Base-by-base conservation (phyloP, 2,113 vertebrate genomes). In the Merops nubicus region DNA sequence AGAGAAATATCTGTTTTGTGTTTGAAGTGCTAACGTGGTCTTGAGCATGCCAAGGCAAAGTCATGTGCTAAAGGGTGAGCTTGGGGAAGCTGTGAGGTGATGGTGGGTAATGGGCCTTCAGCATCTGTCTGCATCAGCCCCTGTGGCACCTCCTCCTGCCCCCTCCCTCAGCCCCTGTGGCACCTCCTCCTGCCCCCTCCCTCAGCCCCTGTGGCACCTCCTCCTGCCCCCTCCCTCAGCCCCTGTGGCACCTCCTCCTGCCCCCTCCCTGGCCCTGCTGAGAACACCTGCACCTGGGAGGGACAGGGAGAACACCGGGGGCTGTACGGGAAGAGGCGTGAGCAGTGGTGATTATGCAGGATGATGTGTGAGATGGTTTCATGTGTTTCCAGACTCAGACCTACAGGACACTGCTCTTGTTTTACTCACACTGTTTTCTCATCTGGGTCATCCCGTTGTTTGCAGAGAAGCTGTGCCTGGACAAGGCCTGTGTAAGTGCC, bases 181-280 rank as follows among this genome's bases (percentile, higher is more conserved):
- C n/a, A n/a, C n/a, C n/a, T n/a, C n/a, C n/a, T n/a, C n/a, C n/a
- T n/a, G n/a, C n/a, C n/a, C n/a, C n/a, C n/a, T n/a, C n/a, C n/a
- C n/a, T n/a, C n/a, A n/a, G n/a, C n/a, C n/a, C n/a, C n/a, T n/a
- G n/a, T n/a, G n/a, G n/a, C n/a, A n/a, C n/a, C n/a, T n/a, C n/a
- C n/a, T n/a, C n/a, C n/a, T n/a, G n/a, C n/a, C n/a, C n/a, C n/a
- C n/a, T n/a, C n/a, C n/a, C n/a, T n/a, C n/a, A n/a, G n/a, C n/a
- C n/a, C n/a, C n/a, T n/a, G 23, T 16, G 80, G 54, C 81, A 34
- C 75, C 80, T 15, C 23, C 53, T 62, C 22, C 43, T 0, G 0
- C 42, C 42, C 65, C 2, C 2, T 0, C 2, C 12, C 12, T 3
- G 14, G 50, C 2, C 6, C 74, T 28, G 29, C 59, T 14, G 40